A percentile compares a stretch with the other conserved stretches of the same genome.
Evolutionary conservation across 2,888 invertebrate species (phyloP).

Genomic region (Seira musarum): DNA sequence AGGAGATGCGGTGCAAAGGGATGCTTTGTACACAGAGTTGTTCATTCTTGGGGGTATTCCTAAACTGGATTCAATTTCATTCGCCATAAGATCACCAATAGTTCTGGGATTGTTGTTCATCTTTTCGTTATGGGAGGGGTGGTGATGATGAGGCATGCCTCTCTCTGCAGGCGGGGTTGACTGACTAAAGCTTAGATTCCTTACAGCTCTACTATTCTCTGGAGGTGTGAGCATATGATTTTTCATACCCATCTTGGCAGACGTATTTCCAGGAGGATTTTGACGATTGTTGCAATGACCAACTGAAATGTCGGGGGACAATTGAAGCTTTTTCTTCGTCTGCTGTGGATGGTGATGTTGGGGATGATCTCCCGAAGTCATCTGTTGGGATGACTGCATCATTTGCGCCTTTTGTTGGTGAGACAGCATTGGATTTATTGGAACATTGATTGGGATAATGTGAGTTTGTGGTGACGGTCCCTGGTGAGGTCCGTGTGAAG

Average conservation of each 20-base stretch:
- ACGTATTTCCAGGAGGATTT: conserved; percentile 32
- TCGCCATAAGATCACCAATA: conserved; percentile 89
- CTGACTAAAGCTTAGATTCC: conserved; percentile 60
- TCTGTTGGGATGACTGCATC: conserved; percentile 37
- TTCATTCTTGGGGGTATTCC: conserved; percentile 80
- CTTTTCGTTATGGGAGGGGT: conserved; percentile 17
- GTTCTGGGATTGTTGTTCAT: conserved; percentile 77
- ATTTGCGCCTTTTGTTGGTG: conserved; percentile 39
- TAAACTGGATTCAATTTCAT: conserved; percentile 89
- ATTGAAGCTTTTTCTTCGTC: conserved; percentile 64
- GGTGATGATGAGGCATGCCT: not conserved
- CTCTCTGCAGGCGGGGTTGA: not conserved
- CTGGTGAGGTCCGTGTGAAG: conserved; percentile 70
- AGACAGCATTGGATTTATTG: conserved; percentile 45
- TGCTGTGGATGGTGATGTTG: not conserved
- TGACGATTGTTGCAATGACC: conserved; percentile 5
- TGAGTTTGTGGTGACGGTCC: conserved; percentile 70
- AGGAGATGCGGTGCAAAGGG: conserved; percentile 66
- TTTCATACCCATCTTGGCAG: conserved; percentile 45
- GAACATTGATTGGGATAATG: conserved; percentile 50
- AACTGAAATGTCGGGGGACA: conserved; percentile 64
- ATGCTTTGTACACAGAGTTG: not conserved
- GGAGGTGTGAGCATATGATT: conserved; percentile 46
- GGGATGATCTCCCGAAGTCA: conserved; percentile 23
- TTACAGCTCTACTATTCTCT: conserved; percentile 43